Conservation (phyloP, 2,888 invertebrate genomes). For the Chamaedrilus cognettii region DNA sequence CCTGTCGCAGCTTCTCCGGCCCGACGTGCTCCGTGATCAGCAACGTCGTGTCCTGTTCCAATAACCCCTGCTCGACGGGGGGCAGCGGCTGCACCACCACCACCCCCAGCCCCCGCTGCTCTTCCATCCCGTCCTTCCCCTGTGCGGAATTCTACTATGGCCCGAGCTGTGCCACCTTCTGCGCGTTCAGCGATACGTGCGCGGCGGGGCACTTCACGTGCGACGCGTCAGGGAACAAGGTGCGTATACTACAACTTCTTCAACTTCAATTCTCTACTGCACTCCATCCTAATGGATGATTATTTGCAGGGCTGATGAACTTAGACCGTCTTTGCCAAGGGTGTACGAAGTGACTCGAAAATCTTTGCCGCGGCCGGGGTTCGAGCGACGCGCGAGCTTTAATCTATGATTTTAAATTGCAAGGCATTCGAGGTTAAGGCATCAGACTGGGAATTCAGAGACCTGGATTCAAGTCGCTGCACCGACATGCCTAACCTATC, state of each 20-base stretch:
- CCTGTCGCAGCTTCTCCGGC: slow-evolving; percentile 24
- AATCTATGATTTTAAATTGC: no score
- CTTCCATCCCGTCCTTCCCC: slow-evolving; percentile 12
- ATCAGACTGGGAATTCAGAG: no score
- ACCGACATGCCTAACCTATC: no score
- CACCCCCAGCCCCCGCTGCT: slow-evolving; percentile 15
- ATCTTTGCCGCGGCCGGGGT: no score
- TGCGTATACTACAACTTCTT: background rate
- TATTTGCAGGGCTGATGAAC: no score
- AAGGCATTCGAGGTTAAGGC: no score
- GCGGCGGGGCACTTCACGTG: slow-evolving; percentile 19
- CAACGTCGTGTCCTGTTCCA: background rate
- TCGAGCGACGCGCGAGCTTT: no score
- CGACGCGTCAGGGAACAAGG: slow-evolving; percentile 5
- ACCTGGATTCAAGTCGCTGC: no score
- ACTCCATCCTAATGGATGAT: no score
- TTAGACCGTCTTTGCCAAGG: no score
- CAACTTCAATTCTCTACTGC: no score
- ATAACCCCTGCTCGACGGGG: background rate
- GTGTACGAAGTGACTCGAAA: no score
- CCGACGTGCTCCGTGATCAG: slow-evolving; percentile 11
- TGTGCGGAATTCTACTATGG: slow-evolving; percentile 25
- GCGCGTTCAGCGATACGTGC: slow-evolving; percentile 10
- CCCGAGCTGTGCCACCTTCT: slow-evolving; percentile 10
- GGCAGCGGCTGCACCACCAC: background rate